These are phyloP conservation scores for Calonectris borealis DNA, from an alignment of 2,113 vertebrate genomes.

Conservation along the genomic window DNA sequence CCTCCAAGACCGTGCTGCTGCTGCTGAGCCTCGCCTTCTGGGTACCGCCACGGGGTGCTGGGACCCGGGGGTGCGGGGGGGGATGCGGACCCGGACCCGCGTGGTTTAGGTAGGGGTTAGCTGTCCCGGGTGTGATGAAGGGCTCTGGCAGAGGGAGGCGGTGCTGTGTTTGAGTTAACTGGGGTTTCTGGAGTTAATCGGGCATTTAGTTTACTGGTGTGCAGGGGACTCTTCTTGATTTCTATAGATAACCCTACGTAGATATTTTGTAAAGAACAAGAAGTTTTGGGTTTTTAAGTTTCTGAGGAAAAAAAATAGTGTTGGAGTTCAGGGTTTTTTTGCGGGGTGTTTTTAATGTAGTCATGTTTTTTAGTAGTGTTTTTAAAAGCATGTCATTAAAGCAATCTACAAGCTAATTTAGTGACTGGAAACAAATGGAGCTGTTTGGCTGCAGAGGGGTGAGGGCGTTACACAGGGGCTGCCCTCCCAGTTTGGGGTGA, in stretches of 20 bases:
- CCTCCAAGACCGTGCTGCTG: conserved; percentile 44
- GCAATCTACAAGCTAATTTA: rapidly evolving
- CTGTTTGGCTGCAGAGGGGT: not conserved
- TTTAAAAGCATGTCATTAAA: not conserved
- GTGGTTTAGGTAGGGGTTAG: not conserved
- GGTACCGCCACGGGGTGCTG: not conserved
- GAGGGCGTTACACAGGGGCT: rapidly evolving
- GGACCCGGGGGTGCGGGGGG: no score
- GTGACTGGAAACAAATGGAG: rapidly evolving
- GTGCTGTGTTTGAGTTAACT: not conserved
- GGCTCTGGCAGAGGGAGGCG: not conserved
- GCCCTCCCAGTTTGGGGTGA: not conserved
- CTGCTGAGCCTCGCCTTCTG: conserved; percentile 45
- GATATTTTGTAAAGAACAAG: not conserved
- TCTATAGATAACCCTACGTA: rapidly evolving
- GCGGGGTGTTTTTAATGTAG: not conserved
- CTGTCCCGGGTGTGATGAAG: not conserved
- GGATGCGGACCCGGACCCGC: not conserved
- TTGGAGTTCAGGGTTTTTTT: rapidly evolving
- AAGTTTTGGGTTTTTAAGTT: not conserved
- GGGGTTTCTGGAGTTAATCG: rapidly evolving
- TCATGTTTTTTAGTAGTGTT: rapidly evolving
- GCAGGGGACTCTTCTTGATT: rapidly evolving
- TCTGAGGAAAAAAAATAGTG: not conserved
- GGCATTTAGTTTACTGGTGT: rapidly evolving